A percentile compares a stretch with the other conserved stretches of the same genome.
Conservation (phyloP, 2,113 vertebrate species). For the Sinocyclocheilus anshuiensis region DNA sequence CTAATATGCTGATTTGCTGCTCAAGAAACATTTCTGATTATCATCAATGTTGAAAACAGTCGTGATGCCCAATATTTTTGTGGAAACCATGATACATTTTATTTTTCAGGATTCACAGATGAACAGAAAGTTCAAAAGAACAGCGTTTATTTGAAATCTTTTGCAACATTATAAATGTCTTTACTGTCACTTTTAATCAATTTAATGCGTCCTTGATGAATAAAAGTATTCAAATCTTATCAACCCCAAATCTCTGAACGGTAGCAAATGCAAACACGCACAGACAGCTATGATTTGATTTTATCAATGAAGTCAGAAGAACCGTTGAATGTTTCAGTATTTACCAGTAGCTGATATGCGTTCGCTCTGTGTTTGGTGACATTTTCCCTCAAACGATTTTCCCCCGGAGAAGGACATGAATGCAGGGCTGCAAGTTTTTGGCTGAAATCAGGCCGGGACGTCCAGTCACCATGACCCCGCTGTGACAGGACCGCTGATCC, state of each 20-base stretch:
- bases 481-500: constrained; percentile 71
- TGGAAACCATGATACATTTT: background rate
- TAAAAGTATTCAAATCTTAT: background rate
- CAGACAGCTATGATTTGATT: background rate
- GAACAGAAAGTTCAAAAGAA: background rate
- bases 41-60: background rate
- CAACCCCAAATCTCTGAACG: background rate
- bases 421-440: background rate
- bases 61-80: background rate
- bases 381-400: background rate
- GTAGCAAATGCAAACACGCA: background rate
- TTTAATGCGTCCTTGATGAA: background rate
- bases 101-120: background rate
- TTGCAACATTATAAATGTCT: background rate
- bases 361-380: background rate
- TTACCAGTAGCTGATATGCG: background rate
- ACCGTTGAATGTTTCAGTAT: background rate
- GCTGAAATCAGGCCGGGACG: background rate
- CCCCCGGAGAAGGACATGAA: background rate
- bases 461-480: constrained; percentile 53
- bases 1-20: too few species aligned
- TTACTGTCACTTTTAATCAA: background rate
- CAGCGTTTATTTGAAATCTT: background rate
- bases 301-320: background rate
- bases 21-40: background rate